These are phyloP conservation scores for Brienomyrus longianalis DNA, from an alignment of 2,113 vertebrate genomes.

Conservation along the genomic window DNA sequence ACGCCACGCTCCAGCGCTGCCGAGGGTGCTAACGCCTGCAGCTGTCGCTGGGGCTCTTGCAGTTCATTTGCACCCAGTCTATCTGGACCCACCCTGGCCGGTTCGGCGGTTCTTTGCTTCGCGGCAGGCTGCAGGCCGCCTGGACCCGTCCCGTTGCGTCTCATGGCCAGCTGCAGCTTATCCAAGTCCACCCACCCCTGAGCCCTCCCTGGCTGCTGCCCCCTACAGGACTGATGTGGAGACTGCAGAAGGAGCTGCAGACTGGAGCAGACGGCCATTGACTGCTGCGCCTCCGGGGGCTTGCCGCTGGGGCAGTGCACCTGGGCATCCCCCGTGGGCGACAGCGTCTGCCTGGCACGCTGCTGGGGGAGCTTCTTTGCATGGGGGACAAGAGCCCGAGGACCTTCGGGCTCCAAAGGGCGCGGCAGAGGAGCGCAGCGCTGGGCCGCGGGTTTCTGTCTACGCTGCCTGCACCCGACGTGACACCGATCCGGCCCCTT, in stretches of 20 bases:
- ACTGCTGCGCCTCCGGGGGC: neutral
- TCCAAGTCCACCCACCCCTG: constrained; percentile 9
- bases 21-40: constrained; percentile 45
- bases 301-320: neutral
- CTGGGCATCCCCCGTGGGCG: neutral
- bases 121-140: constrained; percentile 36
- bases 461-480: constrained; percentile 41
- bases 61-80: constrained; percentile 46
- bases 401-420: constrained; percentile 45
- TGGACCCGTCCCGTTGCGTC: constrained; percentile 35
- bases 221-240: neutral
- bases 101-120: constrained; percentile 62
- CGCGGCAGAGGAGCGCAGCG: constrained; percentile 44
- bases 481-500: constrained; percentile 57
- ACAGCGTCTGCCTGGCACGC: neutral
- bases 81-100: constrained; percentile 62
- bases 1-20: neutral
- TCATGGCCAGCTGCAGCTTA: neutral
- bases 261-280: neutral
- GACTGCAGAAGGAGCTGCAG: constrained; percentile 1
- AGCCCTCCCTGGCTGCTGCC: neutral
- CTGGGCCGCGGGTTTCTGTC: constrained; percentile 39
- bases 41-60: neutral
- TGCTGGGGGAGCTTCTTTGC: neutral
- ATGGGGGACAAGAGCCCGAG: neutral